phyloP scores from a whole-genome alignment of 1,140 invertebrate species.

The Drosophila gunungcola region DNA sequence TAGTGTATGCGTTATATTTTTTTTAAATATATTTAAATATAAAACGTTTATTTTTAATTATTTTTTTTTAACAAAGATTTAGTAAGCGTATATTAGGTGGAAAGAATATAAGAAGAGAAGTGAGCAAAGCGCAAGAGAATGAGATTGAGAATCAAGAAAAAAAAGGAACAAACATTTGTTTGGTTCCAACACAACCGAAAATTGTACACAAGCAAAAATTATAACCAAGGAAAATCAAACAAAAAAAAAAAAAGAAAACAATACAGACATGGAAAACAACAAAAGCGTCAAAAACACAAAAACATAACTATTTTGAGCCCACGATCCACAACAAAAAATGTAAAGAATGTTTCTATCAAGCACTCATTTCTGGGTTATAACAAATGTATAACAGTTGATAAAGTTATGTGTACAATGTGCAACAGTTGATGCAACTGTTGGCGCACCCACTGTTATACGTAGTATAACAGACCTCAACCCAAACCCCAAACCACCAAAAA shows the following conservation, averaged over 20 bases:
- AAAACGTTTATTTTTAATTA: constrained; percentile 48
- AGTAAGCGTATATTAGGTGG: constrained; percentile 66
- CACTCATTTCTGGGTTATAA: background rate
- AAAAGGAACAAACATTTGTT: constrained; percentile 12
- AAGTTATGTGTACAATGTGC: constrained; percentile 33
- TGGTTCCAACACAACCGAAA: constrained; percentile 17
- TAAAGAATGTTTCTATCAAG: background rate
- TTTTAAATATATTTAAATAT: constrained; percentile 52
- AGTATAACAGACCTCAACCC: constrained; percentile 43
- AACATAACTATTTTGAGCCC: constrained; percentile 5
- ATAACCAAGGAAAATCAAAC: constrained; percentile 2
- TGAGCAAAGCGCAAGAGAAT: constrained; percentile 12
- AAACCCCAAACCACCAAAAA: constrained; percentile 28
- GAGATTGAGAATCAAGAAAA: constrained; percentile 30
- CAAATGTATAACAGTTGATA: constrained; percentile 4
- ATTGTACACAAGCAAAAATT: constrained; percentile 16
- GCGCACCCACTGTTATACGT: constrained; percentile 27
- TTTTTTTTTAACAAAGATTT: constrained; percentile 55
- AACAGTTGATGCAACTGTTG: constrained; percentile 41
- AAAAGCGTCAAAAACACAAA: constrained; percentile 19
- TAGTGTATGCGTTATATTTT: constrained; percentile 53
- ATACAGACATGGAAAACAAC: constrained; percentile 6
- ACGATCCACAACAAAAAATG: constrained; percentile 5
- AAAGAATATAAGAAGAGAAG: constrained; percentile 6
- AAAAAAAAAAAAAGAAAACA: background rate